A percentile compares a stretch with the other conserved stretches of the same genome.
phyloP scores from a whole-genome alignment of 2,888 invertebrate genomes.

The Sussaba pulchella region DNA sequence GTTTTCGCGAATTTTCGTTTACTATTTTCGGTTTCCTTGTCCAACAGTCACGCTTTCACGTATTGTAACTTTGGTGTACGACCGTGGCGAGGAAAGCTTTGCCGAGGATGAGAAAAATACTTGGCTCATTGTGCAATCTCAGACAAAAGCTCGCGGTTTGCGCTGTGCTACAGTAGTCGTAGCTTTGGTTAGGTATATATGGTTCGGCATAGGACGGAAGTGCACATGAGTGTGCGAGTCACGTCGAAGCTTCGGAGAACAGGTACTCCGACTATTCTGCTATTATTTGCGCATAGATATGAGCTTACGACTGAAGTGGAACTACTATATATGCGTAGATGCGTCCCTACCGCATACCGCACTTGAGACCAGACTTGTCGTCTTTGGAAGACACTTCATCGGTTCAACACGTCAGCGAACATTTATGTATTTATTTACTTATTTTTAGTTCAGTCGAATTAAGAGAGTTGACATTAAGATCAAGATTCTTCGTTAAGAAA shows the following conservation, averaged over 20 bases:
- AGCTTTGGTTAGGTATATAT: constrained; percentile 14
- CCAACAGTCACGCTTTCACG: background rate
- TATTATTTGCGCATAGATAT: constrained; percentile 39
- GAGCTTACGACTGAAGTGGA: constrained; percentile 10
- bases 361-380: background rate
- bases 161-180: constrained; percentile 64
- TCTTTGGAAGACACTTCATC: background rate
- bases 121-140: constrained; percentile 69
- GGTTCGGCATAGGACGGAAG: constrained; percentile 8
- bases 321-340: constrained; percentile 16
- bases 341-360: background rate
- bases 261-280: constrained; percentile 4
- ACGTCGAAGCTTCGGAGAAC: constrained; percentile 22
- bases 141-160: constrained; percentile 72
- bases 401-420: background rate
- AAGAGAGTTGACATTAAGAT: no score
- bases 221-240: constrained; percentile 25
- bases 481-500: no score
- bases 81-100: constrained; percentile 3
- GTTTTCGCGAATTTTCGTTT: background rate
- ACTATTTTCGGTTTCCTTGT: background rate
- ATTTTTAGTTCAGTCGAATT: no score
- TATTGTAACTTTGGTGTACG: constrained; percentile 25
- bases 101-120: constrained; percentile 39
- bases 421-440: no score